Conservation (phyloP, 2,888 invertebrate genomes). For the Pinctada fucata region DNA sequence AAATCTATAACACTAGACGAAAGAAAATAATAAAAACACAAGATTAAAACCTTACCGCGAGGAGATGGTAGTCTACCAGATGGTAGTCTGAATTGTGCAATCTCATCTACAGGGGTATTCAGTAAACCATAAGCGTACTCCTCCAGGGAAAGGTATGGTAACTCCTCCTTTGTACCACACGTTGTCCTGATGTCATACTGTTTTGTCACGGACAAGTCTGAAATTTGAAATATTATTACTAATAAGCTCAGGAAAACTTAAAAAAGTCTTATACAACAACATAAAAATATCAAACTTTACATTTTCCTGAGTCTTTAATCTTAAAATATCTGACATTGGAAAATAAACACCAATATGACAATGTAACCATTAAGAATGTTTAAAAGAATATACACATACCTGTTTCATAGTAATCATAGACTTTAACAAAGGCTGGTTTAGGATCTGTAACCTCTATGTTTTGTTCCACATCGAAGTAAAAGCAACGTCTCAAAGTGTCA, state of each 20-base stretch:
- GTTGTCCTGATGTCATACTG: conserved; percentile 62
- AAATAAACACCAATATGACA: not conserved
- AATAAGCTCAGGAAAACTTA: too few species aligned
- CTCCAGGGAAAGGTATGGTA: conserved; percentile 56
- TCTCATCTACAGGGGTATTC: not conserved
- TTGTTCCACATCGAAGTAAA: conserved; percentile 70
- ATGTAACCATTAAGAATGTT: too few species aligned
- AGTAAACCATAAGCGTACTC: conserved; percentile 28
- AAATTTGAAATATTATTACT: conserved; percentile 7
- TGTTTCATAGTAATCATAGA: conserved; percentile 94
- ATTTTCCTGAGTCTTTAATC: not conserved
- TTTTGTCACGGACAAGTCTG: conserved; percentile 55
- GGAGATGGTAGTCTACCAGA: too few species aligned
- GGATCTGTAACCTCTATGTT: conserved; percentile 89
- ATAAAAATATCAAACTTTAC: conserved; percentile 4
- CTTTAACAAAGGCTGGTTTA: conserved; percentile 89
- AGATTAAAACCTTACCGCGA: too few species aligned
- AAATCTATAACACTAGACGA: too few species aligned
- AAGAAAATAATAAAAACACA: too few species aligned
- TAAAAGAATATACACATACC: conserved; percentile 79
- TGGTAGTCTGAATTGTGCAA: not conserved
- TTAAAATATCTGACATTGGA: not conserved
- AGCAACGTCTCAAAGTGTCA: conserved; percentile 58
- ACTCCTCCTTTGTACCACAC: conserved; percentile 72
- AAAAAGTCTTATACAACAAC: too few species aligned